Conservation (phyloP, 1,140 invertebrate genomes). For the Drosophila sp. region DNA sequence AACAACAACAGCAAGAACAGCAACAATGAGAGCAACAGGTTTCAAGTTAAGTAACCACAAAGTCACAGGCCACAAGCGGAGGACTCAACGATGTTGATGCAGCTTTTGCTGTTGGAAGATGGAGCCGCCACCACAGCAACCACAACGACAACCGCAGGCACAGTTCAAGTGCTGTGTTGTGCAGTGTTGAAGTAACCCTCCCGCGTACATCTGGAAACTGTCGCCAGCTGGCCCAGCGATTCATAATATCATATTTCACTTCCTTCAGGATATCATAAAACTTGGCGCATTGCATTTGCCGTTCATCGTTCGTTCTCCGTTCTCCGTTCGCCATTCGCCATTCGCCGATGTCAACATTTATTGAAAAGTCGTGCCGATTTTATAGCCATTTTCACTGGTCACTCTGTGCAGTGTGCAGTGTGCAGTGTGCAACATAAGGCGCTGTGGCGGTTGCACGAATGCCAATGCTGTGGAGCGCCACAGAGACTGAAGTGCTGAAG, state of each 20-base stretch:
- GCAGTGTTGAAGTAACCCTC: constrained; percentile 35
- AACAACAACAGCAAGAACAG: constrained; percentile 38
- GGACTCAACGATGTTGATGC: constrained; percentile 20
- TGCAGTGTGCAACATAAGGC: constrained; percentile 37
- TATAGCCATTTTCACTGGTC: constrained; percentile 82
- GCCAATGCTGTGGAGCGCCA: constrained; percentile 5
- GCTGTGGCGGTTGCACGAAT: constrained; percentile 14
- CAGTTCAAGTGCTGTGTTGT: constrained; percentile 42
- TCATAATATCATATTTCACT: constrained; percentile 84
- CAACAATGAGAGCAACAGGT: constrained; percentile 57
- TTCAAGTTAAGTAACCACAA: constrained; percentile 63
- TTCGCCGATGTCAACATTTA: constrained; percentile 83
- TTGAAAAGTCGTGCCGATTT: constrained; percentile 84
- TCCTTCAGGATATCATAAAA: constrained; percentile 84
- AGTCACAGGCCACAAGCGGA: constrained; percentile 56
- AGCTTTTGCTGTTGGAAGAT: constrained; percentile 36
- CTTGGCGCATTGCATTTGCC: constrained; percentile 68
- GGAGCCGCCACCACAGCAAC: constrained; percentile 45
- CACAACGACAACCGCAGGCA: constrained; percentile 26
- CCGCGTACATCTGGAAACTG: constrained; percentile 60
- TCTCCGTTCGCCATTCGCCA: no score
- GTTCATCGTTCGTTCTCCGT: constrained; percentile 61
- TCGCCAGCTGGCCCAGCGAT: constrained; percentile 79
- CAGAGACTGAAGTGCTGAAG: constrained; percentile 1
- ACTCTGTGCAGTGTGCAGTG: no score